Conservation (phyloP, 1,140 invertebrate genomes). For the Heliconius eleuchia region DNA sequence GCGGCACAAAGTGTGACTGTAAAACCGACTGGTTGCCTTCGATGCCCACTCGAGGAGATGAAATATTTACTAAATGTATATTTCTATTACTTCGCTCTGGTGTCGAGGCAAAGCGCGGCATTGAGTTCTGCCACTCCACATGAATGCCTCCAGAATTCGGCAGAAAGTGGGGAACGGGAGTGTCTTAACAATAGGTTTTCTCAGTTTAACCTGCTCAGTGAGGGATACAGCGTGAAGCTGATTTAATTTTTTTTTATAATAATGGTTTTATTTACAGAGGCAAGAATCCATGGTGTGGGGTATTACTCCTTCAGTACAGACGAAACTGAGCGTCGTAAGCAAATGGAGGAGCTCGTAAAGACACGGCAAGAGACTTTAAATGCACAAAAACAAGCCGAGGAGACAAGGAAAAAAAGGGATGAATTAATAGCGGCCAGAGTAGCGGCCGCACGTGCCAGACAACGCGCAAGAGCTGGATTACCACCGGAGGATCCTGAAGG, state of each 20-base stretch:
- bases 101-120: no score
- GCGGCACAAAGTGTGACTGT: no score
- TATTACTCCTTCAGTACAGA: constrained; percentile 94
- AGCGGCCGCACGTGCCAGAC: constrained; percentile 89
- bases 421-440: constrained; percentile 88
- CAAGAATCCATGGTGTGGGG: constrained; percentile 92
- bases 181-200: no score
- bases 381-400: constrained; percentile 85
- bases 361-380: constrained; percentile 87
- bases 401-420: constrained; percentile 85
- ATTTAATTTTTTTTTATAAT: neutral
- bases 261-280: constrained; percentile 82
- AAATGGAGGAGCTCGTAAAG: constrained; percentile 88
- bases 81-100: no score
- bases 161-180: no score
- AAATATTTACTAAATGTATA: no score
- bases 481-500: constrained; percentile 84
- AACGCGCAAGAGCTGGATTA: constrained; percentile 88
- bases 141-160: no score
- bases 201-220: no score
- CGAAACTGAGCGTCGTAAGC: constrained; percentile 87
- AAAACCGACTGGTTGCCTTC: no score
- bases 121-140: no score
- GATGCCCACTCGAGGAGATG: no score
- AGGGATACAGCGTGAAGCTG: no score